These are phyloP conservation scores for Tinea semifulvella DNA, from an alignment of 2,888 invertebrate genomes.

Conservation along the genomic window DNA sequence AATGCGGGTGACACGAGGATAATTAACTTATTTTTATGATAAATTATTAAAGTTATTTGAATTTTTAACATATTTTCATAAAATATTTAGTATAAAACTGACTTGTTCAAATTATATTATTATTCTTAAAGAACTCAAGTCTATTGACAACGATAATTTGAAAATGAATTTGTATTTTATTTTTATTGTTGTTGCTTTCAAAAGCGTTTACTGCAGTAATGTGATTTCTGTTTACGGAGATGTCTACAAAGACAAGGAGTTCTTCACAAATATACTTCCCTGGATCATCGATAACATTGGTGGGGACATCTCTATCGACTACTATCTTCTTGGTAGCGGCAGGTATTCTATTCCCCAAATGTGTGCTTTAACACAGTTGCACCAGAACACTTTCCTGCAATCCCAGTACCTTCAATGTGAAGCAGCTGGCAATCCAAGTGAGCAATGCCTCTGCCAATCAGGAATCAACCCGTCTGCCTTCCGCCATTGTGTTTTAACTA, in stretches of 20 bases:
- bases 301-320: slow-evolving; percentile 31
- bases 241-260: slow-evolving; percentile 27
- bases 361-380: slow-evolving; percentile 31
- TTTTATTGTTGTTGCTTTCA: slow-evolving; percentile 12
- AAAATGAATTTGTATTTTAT: slow-evolving; percentile 9
- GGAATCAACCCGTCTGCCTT: slow-evolving; percentile 26
- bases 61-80: no score
- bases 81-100: no score
- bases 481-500: slow-evolving; percentile 25
- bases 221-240: slow-evolving; percentile 28
- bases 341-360: slow-evolving; percentile 36
- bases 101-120: no score
- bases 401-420: slow-evolving; percentile 40
- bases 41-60: no score
- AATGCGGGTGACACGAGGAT: no score
- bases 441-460: slow-evolving; percentile 26
- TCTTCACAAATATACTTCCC: slow-evolving; percentile 32
- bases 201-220: slow-evolving; percentile 14
- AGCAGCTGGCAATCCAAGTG: slow-evolving; percentile 30
- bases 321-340: slow-evolving; percentile 32
- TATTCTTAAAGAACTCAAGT: no score
- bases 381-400: slow-evolving; percentile 31
- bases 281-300: slow-evolving; percentile 41
- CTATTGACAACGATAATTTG: no score
- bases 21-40: no score